Evolutionary conservation across 2,113 vertebrate genomes (phyloP).

Genomic region (Corythaeola cristata): DNA sequence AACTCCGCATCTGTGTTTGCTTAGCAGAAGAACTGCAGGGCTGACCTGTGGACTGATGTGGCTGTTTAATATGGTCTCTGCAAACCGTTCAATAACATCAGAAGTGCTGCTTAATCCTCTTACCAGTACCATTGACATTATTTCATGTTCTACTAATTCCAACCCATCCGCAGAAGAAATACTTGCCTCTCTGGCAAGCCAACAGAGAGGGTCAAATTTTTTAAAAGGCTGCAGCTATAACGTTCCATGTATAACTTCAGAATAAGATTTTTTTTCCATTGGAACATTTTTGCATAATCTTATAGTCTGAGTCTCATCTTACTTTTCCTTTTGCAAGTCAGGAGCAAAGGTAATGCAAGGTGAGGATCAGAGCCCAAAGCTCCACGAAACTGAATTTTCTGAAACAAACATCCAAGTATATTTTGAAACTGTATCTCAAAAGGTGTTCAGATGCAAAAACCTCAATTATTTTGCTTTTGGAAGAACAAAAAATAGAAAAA

Average conservation of each 20-base stretch:
- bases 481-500: not conserved
- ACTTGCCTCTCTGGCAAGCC: not conserved
- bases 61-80: slow-evolving; percentile 46
- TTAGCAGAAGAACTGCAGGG: not conserved
- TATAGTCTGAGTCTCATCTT: not conserved
- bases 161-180: slow-evolving; percentile 16
- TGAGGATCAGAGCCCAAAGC: not conserved
- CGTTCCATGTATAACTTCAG: not conserved
- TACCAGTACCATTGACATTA: slow-evolving; percentile 44
- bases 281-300: not conserved
- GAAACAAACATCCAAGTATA: not conserved
- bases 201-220: not conserved
- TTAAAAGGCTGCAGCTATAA: not conserved
- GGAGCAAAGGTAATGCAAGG: not conserved
- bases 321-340: not conserved
- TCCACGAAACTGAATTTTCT: not conserved
- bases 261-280: not conserved
- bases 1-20: slow-evolving; percentile 40
- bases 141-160: slow-evolving; percentile 45
- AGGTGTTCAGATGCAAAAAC: not conserved
- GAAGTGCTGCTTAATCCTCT: slow-evolving; percentile 60
- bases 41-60: slow-evolving; percentile 35
- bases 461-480: not conserved
- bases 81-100: slow-evolving; percentile 50
- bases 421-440: not conserved